Evolutionary conservation across 2,888 invertebrate genomes (phyloP), one percentile per base, ranked within the genome.

Genomic region (Belgica antarctica): DNA sequence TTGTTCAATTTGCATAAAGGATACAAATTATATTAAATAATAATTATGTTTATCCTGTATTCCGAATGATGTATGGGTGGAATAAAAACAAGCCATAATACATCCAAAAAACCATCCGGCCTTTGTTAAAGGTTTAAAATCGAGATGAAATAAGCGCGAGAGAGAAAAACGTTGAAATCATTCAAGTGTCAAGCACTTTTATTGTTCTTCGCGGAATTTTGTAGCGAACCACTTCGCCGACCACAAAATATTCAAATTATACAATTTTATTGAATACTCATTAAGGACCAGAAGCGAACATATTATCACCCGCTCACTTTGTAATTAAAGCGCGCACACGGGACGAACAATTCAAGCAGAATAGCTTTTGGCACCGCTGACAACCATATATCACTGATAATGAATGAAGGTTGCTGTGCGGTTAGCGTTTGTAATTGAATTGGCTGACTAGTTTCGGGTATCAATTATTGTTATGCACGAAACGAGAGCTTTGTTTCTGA

Each of bases 381-480:
- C n/a, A n/a, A n/a, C n/a, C n/a, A n/a, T n/a, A n/a, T n/a, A 41
- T 41, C 15, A 10, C 8, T 41, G 10, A 41, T 15, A 41, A 41
- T 41, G 41, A 17, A 52, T 17, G 22, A 52, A 52, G 22, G 52
- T 52, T 52, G 5, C 52, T 52, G 19, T 52, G 52, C 22, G 52
- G 52, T 22, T 22, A 62, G 8, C 8, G n/a, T 59, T 22, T 22
- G 27, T 62, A 62, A 28, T 62, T 62, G 31, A 62, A 62, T 62
- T 17, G 31, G 62, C 28, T 62, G 28, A 62, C 28, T 17, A 28
- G 10, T 62, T 62, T 62, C 24, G n/a, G 28, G 17, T 17, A 28
- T 62, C 62, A 62, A 62, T 34, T 28, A 61, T 7, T 34, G 7
- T 34, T 34, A 10, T 41, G 41, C 5, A 41, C n/a, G 10, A 31